Evolutionary conservation across 1,140 invertebrate genomes (phyloP), one percentile per base, ranked within the genome.

Genomic region (Diprion similis): DNA sequence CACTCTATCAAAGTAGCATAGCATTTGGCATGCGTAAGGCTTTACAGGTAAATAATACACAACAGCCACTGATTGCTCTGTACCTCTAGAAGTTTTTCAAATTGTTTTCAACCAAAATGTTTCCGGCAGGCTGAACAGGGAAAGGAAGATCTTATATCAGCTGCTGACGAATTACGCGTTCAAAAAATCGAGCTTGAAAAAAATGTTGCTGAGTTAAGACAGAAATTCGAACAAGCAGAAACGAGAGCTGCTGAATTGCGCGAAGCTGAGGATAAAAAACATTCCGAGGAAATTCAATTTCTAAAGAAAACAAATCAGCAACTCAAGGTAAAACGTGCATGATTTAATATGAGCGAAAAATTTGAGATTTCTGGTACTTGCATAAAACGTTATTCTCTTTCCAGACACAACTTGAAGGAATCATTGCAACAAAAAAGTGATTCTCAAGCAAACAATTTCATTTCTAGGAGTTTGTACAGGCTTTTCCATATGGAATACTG

Each of bases 11-110:
- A 86, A 99, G 97, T 86, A 97, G 97, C 73, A 96, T 99, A 71
- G 97, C 97, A 8, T 99, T 99, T 86, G 98, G 98, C 46, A 97
- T 99, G 91, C 92, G 98, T 66, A 99, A 99, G 90, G 97, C 98
- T n/a, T 87, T 99, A 70, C 94, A 96, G 88, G 94, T 93, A 84
- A 75, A 71, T 77, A 19, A 17, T 59, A 17, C 51, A 17, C 51
- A 59, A 59, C n/a, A 19, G 66, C 46, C 19, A 75, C 72, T 64
- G 10, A 51, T 1, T 48, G 13, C 24, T 66, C 24, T 4, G 19
- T 46, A 15, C 37, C 45, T 45, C 10, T 3, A 15, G 8, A 74
- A 19, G 11, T 73, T 46, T 59, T 37, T 13, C 68, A 71, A 71
- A 37, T 11, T 71, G n/a, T 47, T 64, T 46, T 19, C 45, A n/a